A percentile compares a stretch with the other conserved stretches of the same genome.
Evolutionary conservation across 2,888 invertebrate species (phyloP).

Genomic region (Nephrotoma flavescens): DNA sequence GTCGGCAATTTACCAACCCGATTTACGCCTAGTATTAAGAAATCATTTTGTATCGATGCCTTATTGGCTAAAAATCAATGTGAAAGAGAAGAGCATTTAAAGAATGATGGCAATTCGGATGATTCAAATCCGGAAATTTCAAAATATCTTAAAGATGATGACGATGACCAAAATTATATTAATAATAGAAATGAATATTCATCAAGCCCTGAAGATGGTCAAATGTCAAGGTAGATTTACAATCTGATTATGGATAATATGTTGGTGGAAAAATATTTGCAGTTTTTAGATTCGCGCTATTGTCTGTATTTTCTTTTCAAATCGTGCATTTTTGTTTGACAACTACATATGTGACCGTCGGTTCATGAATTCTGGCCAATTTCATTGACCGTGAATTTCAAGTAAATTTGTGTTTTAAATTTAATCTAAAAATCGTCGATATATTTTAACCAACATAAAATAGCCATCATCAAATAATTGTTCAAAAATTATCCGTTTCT

Average conservation of each 20-base stretch:
- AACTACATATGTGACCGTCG: too few relatives aligned
- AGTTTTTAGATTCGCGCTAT: too few relatives aligned
- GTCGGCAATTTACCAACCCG: constrained; percentile 13
- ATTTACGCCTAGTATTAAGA: not conserved
- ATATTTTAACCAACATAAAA: not conserved
- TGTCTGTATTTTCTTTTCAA: not conserved
- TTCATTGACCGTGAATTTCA: too few relatives aligned
- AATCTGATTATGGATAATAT: not conserved
- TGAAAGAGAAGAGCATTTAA: constrained; percentile 17
- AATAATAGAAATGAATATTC: constrained; percentile 26
- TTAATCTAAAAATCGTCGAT: too few relatives aligned
- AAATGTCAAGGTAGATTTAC: constrained; percentile 27
- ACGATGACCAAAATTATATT: constrained; percentile 2
- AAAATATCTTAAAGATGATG: constrained; percentile 4
- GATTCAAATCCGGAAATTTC: constrained; percentile 7
- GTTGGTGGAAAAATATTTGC: too few relatives aligned
- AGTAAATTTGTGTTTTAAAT: too few relatives aligned
- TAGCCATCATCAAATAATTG: not conserved
- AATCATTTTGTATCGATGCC: constrained; percentile 82
- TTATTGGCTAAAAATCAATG: constrained; percentile 49
- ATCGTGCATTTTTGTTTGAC: not conserved
- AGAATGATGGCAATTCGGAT: not conserved
- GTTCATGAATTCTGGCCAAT: too few relatives aligned
- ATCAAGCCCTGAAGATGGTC: constrained; percentile 32
- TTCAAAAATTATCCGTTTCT: not conserved